phyloP scores from a whole-genome alignment of 2,797 vertebrate species.

The Melopsittacus undulatus region DNA sequence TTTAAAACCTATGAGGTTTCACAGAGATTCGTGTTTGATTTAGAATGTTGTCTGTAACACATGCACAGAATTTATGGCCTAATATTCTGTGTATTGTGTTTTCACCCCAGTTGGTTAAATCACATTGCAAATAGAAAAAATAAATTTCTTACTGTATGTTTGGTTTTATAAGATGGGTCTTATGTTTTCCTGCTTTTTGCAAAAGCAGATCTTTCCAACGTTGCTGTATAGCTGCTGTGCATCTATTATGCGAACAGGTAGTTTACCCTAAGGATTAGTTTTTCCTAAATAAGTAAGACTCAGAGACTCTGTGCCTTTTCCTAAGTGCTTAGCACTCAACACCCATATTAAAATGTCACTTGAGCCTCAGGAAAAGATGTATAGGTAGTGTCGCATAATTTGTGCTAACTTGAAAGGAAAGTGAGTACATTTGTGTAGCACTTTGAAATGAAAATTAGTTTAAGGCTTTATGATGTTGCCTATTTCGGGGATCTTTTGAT shows the following conservation, averaged over 20 bases:
- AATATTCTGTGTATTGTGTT: background rate
- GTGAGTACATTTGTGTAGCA: background rate
- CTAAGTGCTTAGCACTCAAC: background rate
- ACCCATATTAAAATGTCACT: background rate
- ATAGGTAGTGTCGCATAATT: background rate
- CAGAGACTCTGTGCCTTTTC: background rate
- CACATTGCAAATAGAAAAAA: background rate
- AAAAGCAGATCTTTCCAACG: background rate
- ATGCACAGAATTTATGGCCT: background rate
- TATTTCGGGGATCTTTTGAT: background rate
- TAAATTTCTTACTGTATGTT: background rate
- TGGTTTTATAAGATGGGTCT: background rate
- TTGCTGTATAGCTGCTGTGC: background rate
- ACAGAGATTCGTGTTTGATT: background rate
- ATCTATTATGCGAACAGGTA: background rate
- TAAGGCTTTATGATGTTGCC: background rate
- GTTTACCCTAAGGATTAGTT: background rate
- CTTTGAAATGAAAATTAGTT: constrained; percentile 42
- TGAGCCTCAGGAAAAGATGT: background rate
- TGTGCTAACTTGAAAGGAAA: background rate
- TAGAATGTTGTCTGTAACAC: background rate
- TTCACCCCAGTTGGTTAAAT: background rate
- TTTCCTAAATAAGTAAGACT: background rate
- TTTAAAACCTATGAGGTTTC: background rate
- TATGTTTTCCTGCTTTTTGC: background rate